Base-by-base conservation (phyloP, 2,888 invertebrate species). In the Monoplex corrugatus region DNA sequence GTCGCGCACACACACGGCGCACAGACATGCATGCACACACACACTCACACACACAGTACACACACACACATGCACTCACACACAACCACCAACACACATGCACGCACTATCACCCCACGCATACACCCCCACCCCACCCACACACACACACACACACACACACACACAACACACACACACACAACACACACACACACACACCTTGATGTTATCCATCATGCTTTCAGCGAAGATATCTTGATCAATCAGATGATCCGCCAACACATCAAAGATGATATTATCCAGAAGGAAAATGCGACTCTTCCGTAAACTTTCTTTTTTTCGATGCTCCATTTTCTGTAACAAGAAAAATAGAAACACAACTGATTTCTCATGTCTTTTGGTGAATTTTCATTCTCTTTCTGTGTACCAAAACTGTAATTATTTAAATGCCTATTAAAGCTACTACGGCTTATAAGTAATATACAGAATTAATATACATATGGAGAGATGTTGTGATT, bases 201-300 rank as follows among this genome's bases (percentile, higher is more conserved):
- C 87, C 87, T 75, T 87, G 40, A 87, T 87, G 43, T 80, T n/a
- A 1, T 87, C 87, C 50, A 80, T 40, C 87, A 87, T 87, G 28
- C 45, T 57, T 10, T 87, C 63, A 13, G 87, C 50, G 63, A 87
- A 87, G 23, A 87, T 87, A 40, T 63, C 87, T 63, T 87, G 87
- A 28, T 19, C 87, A 82, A 87, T 87, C 0, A 87, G 43, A n/a
- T 87, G 63, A n/a, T 87, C 87, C 38, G 16, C 3, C 80, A 87
- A 40, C 13, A 35, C 87, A 13, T 78, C 50, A 63, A 85, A 85
- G n/a, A 82, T 43, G 19, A 87, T 43, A 16, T 87, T 87, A 8
- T 87, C 82, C 40, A 87, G 16, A 19, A 87, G 63, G 28, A 57
- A 80, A 35, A 87, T 80, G 80, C 87, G 87, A 43, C 82, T 82